phyloP scores from a whole-genome alignment of 2,113 vertebrate genomes.

The Microcebus lehilahytsara region DNA sequence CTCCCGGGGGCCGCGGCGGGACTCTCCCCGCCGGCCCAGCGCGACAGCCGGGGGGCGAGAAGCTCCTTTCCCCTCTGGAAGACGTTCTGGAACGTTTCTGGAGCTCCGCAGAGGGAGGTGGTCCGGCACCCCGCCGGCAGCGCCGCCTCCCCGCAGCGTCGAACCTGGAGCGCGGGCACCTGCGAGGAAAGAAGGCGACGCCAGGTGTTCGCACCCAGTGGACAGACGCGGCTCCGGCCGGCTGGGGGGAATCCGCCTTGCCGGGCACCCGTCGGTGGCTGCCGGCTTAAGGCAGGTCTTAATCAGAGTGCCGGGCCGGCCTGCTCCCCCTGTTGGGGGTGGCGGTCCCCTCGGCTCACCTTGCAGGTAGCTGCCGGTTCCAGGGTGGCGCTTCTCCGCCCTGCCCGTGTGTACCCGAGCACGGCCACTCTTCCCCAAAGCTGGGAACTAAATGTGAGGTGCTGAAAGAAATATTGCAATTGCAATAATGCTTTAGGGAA shows the following conservation, averaged over 20 bases:
- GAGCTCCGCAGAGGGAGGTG: background rate
- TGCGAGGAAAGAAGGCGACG: too few relatives aligned
- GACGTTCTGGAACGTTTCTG: background rate
- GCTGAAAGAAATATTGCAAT: constrained; percentile 86
- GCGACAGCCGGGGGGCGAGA: background rate
- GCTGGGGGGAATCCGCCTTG: background rate
- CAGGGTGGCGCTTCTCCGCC: constrained; percentile 52
- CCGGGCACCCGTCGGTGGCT: background rate
- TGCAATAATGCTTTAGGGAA: constrained; percentile 80
- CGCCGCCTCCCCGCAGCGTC: background rate
- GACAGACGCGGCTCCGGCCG: constrained; percentile 47
- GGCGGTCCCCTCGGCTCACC: constrained; percentile 57
- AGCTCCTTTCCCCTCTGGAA: background rate
- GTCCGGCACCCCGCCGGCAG: background rate
- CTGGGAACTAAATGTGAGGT: constrained; percentile 80
- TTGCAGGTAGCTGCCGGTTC: constrained; percentile 11
- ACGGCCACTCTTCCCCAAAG: constrained; percentile 61
- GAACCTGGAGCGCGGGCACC: background rate
- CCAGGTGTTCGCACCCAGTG: constrained; percentile 76
- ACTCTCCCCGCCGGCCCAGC: background rate
- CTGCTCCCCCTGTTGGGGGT: constrained; percentile 50
- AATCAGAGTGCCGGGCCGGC: constrained; percentile 68
- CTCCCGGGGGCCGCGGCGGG: background rate
- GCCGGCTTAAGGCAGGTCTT: constrained; percentile 60
- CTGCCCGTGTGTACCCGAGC: constrained; percentile 46